A percentile compares a stretch with the other conserved stretches of the same genome.
These are phyloP conservation scores for Virgularia gustaviana DNA, from an alignment of 92 coral and sea anemone genomes.

Conservation along the genomic window DNA sequence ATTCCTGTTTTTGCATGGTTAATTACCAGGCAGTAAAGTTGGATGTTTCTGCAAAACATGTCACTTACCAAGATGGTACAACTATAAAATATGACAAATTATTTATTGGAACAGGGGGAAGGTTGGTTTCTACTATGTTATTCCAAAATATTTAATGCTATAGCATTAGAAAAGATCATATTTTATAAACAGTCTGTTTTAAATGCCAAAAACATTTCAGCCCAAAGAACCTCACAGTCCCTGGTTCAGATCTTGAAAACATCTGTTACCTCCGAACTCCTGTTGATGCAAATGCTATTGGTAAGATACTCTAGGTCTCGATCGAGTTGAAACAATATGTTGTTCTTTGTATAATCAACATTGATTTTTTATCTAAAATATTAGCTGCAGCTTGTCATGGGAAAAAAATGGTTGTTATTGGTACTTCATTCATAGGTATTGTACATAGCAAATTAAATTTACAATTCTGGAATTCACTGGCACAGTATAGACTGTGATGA, in stretches of 20 bases:
- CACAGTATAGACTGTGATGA: too few relatives aligned
- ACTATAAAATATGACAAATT: conserved; percentile 63
- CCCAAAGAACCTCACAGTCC: conserved; percentile 66
- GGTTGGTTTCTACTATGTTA: conserved; percentile 58
- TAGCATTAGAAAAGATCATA: background rate
- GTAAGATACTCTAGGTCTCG: conserved; percentile 30
- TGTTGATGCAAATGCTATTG: conserved; percentile 86
- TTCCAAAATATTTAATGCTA: too few relatives aligned
- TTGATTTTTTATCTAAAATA: background rate
- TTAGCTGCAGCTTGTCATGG: conserved; percentile 70
- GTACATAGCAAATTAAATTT: background rate
- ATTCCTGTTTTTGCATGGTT: too few relatives aligned
- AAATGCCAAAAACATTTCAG: conserved; percentile 26
- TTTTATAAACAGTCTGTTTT: background rate
- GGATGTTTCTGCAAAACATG: conserved; percentile 60
- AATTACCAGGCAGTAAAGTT: conserved; percentile 62
- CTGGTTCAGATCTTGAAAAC: conserved; percentile 81
- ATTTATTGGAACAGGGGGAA: conserved; percentile 93
- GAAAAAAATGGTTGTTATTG: conserved; percentile 77
- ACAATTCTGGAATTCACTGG: background rate
- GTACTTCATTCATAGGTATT: conserved; percentile 94
- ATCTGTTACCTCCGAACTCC: conserved; percentile 75
- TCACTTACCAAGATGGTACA: conserved; percentile 64
- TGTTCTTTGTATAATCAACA: background rate
- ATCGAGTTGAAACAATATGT: background rate